Evolutionary conservation across 2,888 invertebrate species (phyloP).

Genomic region (Volucella inflata): DNA sequence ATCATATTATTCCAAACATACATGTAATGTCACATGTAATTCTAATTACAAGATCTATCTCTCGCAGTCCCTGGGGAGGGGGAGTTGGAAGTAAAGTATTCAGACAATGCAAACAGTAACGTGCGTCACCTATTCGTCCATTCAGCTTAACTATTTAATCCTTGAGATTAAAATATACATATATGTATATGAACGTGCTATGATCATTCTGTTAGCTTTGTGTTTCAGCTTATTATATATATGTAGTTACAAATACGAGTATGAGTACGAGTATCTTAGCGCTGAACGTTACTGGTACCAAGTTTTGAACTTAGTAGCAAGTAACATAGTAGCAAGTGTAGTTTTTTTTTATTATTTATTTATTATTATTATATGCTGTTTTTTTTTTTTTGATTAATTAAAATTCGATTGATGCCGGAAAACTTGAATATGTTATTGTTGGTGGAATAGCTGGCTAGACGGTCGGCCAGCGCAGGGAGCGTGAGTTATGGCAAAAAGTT

Average conservation of each 20-base stretch:
- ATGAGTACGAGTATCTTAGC: background rate
- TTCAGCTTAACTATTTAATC: conserved; percentile 54
- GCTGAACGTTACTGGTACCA: conserved; percentile 1
- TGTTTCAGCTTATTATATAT: background rate
- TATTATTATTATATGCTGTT: background rate
- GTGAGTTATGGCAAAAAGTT: conserved; percentile 73
- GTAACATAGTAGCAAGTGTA: conserved; percentile 4
- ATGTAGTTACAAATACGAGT: background rate
- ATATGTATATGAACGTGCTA: conserved; percentile 45
- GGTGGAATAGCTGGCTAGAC: conserved; percentile 41
- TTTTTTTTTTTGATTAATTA: conserved; percentile 49
- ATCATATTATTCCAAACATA: conserved; percentile 18
- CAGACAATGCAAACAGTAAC: background rate
- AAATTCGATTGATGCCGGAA: conserved; percentile 73
- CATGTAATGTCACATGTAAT: conserved; percentile 26
- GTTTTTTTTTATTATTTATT: background rate
- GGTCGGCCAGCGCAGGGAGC: conserved; percentile 37
- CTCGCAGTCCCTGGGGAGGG: background rate
- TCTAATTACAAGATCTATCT: conserved; percentile 16
- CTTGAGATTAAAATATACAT: conserved; percentile 45
- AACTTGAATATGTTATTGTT: conserved; percentile 71
- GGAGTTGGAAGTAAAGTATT: conserved; percentile 1
- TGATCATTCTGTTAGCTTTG: conserved; percentile 50
- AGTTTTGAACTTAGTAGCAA: background rate
- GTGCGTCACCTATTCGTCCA: conserved; percentile 17